Percentiles rank a stretch among this genome's conserved stretches.
These are phyloP conservation scores for Rhadinocentrus ornatus DNA, from an alignment of 2,797 vertebrate species.

Conservation along the genomic window DNA sequence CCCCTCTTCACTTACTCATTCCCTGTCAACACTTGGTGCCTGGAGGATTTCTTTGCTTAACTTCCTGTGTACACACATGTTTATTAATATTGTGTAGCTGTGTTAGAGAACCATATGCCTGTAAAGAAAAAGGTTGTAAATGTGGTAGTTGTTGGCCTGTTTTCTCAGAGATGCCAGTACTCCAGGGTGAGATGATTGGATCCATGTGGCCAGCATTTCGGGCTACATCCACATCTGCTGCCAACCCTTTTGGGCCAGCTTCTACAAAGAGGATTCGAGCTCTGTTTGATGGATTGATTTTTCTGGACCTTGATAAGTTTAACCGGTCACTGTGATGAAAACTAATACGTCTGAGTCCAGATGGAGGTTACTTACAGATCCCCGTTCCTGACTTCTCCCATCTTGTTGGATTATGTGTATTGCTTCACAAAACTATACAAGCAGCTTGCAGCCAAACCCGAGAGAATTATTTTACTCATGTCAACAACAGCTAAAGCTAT, in stretches of 20 bases:
- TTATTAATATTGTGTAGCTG: constrained; percentile 71
- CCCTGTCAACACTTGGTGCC: constrained; percentile 60
- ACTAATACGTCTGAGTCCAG: constrained; percentile 50
- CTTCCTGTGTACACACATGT: constrained; percentile 71
- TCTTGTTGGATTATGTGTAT: constrained; percentile 55
- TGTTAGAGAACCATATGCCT: constrained; percentile 56
- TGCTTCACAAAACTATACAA: constrained; percentile 40
- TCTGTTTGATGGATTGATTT: constrained; percentile 66
- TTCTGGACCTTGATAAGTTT: constrained; percentile 58
- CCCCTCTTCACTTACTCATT: constrained; percentile 44
- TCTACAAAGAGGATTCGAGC: constrained; percentile 65
- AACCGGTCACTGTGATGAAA: constrained; percentile 71
- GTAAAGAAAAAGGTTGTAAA: constrained; percentile 69
- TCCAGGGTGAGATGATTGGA: constrained; percentile 79
- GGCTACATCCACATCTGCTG: constrained; percentile 66
- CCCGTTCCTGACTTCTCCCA: constrained; percentile 43
- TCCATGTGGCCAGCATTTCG: constrained; percentile 70
- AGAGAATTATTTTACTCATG: constrained; percentile 59
- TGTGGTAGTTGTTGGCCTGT: constrained; percentile 72
- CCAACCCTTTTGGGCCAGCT: constrained; percentile 75
- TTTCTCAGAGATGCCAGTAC: constrained; percentile 74
- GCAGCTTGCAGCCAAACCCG: constrained; percentile 62
- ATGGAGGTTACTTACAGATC: constrained; percentile 56
- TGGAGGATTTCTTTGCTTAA: constrained; percentile 43
- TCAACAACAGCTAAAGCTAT: constrained; percentile 69